phyloP scores from a whole-genome alignment of 2,888 invertebrate genomes.

The Lordiphosa andalusiaca region DNA sequence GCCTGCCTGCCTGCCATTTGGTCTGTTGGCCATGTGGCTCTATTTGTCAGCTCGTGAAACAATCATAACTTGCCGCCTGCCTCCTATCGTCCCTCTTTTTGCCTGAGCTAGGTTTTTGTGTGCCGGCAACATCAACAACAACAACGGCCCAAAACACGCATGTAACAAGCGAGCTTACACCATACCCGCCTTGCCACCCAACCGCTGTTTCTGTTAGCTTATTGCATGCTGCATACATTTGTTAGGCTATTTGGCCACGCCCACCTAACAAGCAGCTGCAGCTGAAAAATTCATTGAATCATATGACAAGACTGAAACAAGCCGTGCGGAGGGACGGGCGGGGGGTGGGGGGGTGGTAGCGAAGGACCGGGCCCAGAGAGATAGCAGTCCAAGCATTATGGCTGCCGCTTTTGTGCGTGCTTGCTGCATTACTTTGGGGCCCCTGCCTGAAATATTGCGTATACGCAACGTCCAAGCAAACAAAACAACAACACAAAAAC shows the following conservation, averaged over 20 bases:
- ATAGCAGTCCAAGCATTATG: conserved; percentile 38
- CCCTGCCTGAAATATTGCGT: conserved; percentile 63
- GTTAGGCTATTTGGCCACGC: conserved; percentile 61
- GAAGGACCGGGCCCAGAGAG: conserved; percentile 14
- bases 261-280: conserved; percentile 33
- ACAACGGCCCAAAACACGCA: conserved; percentile 31
- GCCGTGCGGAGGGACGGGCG: conserved; percentile 22
- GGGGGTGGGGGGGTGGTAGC: no score
- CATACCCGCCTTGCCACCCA: conserved; percentile 5
- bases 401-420: conserved; percentile 45
- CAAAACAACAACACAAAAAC: background rate
- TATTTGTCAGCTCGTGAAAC: conserved; percentile 72
- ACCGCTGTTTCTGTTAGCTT: conserved; percentile 31
- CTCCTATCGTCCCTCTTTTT: background rate
- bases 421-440: conserved; percentile 54
- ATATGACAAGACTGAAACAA: conserved; percentile 36
- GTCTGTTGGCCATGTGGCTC: conserved; percentile 52
- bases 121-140: conserved; percentile 1
- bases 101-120: conserved; percentile 21
- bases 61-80: conserved; percentile 65
- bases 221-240: conserved; percentile 70
- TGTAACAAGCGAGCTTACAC: conserved; percentile 38
- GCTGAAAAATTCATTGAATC: conserved; percentile 73
- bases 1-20: conserved; percentile 11
- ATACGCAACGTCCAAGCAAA: conserved; percentile 53